These are phyloP conservation scores for Doris montereyensis DNA, from an alignment of 2,888 invertebrate species.

Conservation along the genomic window DNA sequence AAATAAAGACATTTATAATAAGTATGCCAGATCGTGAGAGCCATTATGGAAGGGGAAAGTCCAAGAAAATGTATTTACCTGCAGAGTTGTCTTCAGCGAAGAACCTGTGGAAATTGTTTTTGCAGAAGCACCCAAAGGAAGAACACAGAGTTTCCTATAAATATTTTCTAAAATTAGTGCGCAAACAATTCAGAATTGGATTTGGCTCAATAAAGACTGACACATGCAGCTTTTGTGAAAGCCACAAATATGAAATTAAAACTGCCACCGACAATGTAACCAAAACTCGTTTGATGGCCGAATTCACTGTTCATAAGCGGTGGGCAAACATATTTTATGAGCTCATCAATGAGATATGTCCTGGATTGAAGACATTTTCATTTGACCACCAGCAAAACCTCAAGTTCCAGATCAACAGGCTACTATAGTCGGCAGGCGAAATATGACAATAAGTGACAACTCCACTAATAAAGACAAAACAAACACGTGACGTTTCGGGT, in stretches of 20 bases:
- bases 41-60: constrained; percentile 11
- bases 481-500: too few relatives aligned
- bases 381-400: constrained; percentile 24
- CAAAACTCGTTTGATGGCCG: constrained; percentile 9
- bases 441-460: too few relatives aligned
- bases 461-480: too few relatives aligned
- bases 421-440: constrained; percentile 24
- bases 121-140: constrained; percentile 18
- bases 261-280: background rate
- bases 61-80: constrained; percentile 13
- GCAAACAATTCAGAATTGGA: constrained; percentile 12
- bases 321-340: constrained; percentile 10
- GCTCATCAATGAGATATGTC: constrained; percentile 17
- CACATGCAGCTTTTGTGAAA: constrained; percentile 23
- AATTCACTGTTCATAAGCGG: constrained; percentile 20
- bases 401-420: constrained; percentile 18
- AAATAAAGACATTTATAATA: constrained; percentile 4
- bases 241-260: constrained; percentile 15
- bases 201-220: constrained; percentile 21
- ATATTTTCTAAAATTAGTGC: constrained; percentile 12
- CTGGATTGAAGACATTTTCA: constrained; percentile 23
- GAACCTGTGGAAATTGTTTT: constrained; percentile 5
- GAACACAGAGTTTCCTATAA: constrained; percentile 7
- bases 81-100: constrained; percentile 9
- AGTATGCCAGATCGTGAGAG: constrained; percentile 19